A percentile compares a stretch with the other conserved stretches of the same genome.
Conservation (phyloP, 1,140 invertebrate genomes). For the Oedothorax gibbosus region DNA sequence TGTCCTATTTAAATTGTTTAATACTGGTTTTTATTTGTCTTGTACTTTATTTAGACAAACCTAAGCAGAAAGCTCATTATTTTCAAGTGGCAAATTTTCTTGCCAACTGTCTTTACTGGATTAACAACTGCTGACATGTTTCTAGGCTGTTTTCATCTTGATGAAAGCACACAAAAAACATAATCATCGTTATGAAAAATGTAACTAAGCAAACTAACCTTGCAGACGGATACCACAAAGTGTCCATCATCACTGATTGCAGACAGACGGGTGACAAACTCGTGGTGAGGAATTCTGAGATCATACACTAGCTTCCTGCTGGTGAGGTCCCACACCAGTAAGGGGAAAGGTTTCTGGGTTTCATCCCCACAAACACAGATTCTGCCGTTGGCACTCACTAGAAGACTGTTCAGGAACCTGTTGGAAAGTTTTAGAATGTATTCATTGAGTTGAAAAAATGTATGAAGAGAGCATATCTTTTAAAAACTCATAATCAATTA, state of each 20-base stretch:
- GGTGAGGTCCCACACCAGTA: conserved; percentile 87
- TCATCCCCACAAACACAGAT: conserved; percentile 90
- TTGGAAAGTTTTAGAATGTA: conserved; percentile 53
- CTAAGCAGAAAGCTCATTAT: too few relatives aligned
- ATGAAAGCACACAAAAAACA: neutral
- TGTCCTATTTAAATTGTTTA: too few relatives aligned
- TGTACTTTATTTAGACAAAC: too few relatives aligned
- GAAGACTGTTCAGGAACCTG: conserved; percentile 86
- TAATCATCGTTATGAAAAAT: conserved; percentile 2
- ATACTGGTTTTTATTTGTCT: too few relatives aligned
- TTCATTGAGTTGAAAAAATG: conserved; percentile 58
- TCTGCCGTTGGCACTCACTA: conserved; percentile 87
- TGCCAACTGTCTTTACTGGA: neutral
- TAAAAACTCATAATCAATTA: neutral
- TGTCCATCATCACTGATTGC: conserved; percentile 88
- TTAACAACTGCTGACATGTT: too few relatives aligned
- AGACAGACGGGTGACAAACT: conserved; percentile 84
- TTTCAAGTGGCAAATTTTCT: neutral
- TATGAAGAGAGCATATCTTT: conserved; percentile 12
- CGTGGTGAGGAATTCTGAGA: conserved; percentile 86
- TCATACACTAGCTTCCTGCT: conserved; percentile 87
- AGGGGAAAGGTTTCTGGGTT: conserved; percentile 89
- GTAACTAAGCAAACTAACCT: conserved; percentile 66
- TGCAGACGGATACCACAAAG: conserved; percentile 74
- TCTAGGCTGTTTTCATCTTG: neutral